Evolutionary conservation across 2,888 invertebrate genomes (phyloP).

Genomic region (Platycheirus rosarum): DNA sequence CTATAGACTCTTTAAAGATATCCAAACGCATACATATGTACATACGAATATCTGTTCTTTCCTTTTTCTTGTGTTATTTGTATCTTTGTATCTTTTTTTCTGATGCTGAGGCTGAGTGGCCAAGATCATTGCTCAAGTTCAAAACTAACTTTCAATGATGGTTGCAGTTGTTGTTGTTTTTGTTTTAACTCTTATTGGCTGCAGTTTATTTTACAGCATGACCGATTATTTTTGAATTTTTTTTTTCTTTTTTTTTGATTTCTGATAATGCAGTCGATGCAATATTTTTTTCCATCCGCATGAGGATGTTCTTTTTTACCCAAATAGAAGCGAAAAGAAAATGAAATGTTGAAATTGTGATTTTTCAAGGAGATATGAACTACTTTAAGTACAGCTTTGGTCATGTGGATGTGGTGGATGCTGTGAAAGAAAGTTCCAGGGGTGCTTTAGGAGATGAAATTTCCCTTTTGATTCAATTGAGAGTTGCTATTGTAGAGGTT

Average conservation of each 20-base stretch:
- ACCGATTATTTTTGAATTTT: constrained; percentile 50
- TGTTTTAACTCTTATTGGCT: not conserved
- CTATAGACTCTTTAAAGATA: constrained; percentile 2
- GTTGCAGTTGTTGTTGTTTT: constrained; percentile 23
- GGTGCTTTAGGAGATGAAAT: constrained; percentile 45
- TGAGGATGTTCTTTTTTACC: constrained; percentile 1
- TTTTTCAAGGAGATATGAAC: constrained; percentile 66
- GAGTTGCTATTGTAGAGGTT: not conserved
- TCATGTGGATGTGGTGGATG: constrained; percentile 48
- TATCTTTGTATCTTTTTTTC: constrained; percentile 33
- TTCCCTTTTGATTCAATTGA: constrained; percentile 66
- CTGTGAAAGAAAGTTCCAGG: constrained; percentile 59
- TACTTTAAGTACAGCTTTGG: constrained; percentile 63
- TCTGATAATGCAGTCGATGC: constrained; percentile 59
- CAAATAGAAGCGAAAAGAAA: constrained; percentile 63
- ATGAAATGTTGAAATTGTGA: constrained; percentile 59
- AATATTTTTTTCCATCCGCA: constrained; percentile 52
- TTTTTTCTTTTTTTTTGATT: constrained; percentile 37
- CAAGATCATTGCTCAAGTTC: constrained; percentile 66
- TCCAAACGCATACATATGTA: not conserved
- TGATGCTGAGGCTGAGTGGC: constrained; percentile 20
- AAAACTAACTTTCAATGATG: constrained; percentile 69
- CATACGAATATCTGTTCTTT: constrained; percentile 14
- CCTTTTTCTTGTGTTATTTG: not conserved
- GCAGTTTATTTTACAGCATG: constrained; percentile 29